A percentile compares a stretch with the other conserved stretches of the same genome.
phyloP scores from a whole-genome alignment of 37 sponge, comb jelly and placozoan genomes.

The Crambe crambe region DNA sequence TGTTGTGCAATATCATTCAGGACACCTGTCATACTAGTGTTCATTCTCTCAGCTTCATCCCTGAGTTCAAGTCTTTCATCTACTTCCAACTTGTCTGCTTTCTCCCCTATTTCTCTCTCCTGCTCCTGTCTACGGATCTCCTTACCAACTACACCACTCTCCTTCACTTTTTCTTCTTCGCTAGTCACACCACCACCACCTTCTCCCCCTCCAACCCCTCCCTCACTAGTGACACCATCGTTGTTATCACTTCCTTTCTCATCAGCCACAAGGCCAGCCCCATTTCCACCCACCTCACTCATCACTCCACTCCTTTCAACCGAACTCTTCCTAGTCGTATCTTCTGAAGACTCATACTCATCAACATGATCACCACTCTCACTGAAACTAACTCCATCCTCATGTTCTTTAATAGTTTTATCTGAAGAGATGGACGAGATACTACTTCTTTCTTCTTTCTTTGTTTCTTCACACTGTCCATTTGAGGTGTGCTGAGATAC shows the following conservation, averaged over 20 bases:
- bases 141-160: neutral
- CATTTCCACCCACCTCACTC: neutral
- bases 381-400: neutral
- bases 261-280: neutral
- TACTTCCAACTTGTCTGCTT: neutral
- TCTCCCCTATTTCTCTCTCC: neutral
- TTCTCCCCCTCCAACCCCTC: neutral
- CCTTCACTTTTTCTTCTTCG: neutral
- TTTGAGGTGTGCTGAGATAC: slow-evolving; percentile 12
- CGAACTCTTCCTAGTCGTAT: neutral
- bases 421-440: neutral
- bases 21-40: too few relatives aligned
- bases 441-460: neutral
- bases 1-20: too few relatives aligned
- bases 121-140: too few relatives aligned
- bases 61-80: neutral
- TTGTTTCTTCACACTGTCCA: neutral
- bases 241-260: neutral
- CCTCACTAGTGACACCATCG: neutral
- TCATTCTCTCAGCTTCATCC: neutral
- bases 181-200: neutral
- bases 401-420: neutral
- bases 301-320: neutral
- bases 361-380: neutral
- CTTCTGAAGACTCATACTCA: neutral